Conservation (phyloP, 2,888 invertebrate genomes). For the Thymelicus lineola region DNA sequence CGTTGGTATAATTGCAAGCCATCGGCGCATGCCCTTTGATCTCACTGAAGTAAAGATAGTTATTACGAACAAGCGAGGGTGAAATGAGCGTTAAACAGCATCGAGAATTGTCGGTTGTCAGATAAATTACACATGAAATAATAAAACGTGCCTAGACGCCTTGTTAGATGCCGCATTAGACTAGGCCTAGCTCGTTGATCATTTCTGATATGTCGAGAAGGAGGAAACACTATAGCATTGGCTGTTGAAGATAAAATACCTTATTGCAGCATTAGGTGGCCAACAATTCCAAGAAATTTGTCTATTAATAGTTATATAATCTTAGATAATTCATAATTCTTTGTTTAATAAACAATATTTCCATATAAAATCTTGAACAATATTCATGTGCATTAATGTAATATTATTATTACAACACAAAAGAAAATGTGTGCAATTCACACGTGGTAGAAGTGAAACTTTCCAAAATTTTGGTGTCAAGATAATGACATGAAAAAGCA, state of each 20-base stretch:
- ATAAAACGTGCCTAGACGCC: slow-evolving; percentile 65
- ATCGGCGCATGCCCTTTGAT: slow-evolving; percentile 81
- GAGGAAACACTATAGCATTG: neutral
- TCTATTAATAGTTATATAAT: too few relatives aligned
- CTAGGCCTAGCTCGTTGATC: slow-evolving; percentile 54
- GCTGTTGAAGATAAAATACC: slow-evolving; percentile 10
- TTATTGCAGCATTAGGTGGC: neutral
- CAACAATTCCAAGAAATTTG: too few relatives aligned
- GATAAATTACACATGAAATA: slow-evolving; percentile 78
- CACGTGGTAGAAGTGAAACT: too few relatives aligned
- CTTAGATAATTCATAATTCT: too few relatives aligned
- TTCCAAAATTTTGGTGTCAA: too few relatives aligned
- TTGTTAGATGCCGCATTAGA: slow-evolving; percentile 55
- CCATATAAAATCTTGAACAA: too few relatives aligned
- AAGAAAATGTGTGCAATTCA: too few relatives aligned
- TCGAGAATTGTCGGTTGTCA: slow-evolving; percentile 65
- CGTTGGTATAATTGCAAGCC: slow-evolving; percentile 78
- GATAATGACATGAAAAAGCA: too few relatives aligned
- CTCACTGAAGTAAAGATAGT: slow-evolving; percentile 77
- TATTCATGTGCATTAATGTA: too few relatives aligned
- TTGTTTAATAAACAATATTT: too few relatives aligned
- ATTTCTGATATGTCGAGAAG: slow-evolving; percentile 32
- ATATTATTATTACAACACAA: too few relatives aligned
- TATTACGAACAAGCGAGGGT: slow-evolving; percentile 79
- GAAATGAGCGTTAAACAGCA: slow-evolving; percentile 78